These are phyloP conservation scores for Petrocephalus schoutedeni DNA, from an alignment of 2,797 vertebrate genomes.

Conservation along the genomic window DNA sequence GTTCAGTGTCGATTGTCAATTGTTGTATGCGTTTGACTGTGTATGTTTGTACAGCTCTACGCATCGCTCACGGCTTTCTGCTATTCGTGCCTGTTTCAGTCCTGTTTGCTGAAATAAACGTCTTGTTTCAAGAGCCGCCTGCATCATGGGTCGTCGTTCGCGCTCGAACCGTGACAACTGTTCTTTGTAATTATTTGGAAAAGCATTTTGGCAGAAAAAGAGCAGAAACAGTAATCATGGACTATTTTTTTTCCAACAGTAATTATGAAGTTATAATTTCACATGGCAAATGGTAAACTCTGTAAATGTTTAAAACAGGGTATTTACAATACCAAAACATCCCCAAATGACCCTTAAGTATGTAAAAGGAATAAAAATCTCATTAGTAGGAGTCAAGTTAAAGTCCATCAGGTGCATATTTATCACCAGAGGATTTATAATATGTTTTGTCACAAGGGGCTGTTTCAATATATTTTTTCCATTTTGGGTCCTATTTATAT, in stretches of 20 bases:
- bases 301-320: neutral
- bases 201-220: neutral
- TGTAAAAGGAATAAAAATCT: neutral
- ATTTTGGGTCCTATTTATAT: neutral
- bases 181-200: neutral
- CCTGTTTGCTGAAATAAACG: too few species aligned
- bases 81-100: too few species aligned
- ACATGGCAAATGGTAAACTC: neutral
- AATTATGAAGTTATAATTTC: neutral
- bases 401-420: neutral
- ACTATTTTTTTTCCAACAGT: neutral
- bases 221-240: neutral
- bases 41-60: too few species aligned
- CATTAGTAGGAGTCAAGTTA: neutral
- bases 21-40: too few species aligned
- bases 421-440: neutral
- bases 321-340: neutral
- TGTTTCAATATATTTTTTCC: neutral
- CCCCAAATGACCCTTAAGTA: neutral
- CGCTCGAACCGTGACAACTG: too few species aligned
- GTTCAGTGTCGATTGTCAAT: too few species aligned
- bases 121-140: too few species aligned
- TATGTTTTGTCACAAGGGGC: neutral
- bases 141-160: too few species aligned
- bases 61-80: too few species aligned